Evolutionary conservation across 1,140 invertebrate species (phyloP), one percentile per base, ranked within the genome.

Genomic region (Meloidogyne hapla): DNA sequence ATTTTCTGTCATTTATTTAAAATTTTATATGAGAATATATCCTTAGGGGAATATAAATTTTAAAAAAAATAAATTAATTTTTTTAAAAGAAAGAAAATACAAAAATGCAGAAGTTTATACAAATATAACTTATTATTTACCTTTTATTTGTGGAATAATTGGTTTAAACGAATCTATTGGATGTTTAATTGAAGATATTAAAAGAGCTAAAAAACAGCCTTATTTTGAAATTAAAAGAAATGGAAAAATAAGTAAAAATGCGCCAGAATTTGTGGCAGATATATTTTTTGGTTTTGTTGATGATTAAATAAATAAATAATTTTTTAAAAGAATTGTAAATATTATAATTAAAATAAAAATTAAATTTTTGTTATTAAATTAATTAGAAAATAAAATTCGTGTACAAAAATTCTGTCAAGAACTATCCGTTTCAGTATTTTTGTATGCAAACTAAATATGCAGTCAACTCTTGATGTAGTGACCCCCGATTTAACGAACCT

Each of bases 121-220:
- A 25, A 69, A 69, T 69, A 15, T 69, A 40, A 69, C 67, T 28
- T 40, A 28, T 69, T 69, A 48, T 40, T 69, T 33, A 48, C 40
- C 26, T 23, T 69, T 69, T 69, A 3, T 69, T 69, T 69, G 40
- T 33, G 26, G 40, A 69, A 69, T 69, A 48, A 48, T 25, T 48
- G 28, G 67, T 6, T 15, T 45, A 18, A 13, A 40, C 18, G 12
- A 69, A 69, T 13, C 12, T 40, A 69, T 45, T 23, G 67, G 67
- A 13, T 69, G 67, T 48, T 33, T 69, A 23, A 15, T 40, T 23
- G 67, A 33, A 6, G 26, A 69, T 48, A 12, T 69, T 48, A 25
- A 40, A 15, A 33, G 15, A 5, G 25, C 67, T 12, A 33, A 13
- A 28, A 26, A 33, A 40, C 67, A 69, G 26, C 67, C 67, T 40